Base-by-base conservation (phyloP, 2,113 vertebrate genomes). In the Camarhynchus parvulus region DNA sequence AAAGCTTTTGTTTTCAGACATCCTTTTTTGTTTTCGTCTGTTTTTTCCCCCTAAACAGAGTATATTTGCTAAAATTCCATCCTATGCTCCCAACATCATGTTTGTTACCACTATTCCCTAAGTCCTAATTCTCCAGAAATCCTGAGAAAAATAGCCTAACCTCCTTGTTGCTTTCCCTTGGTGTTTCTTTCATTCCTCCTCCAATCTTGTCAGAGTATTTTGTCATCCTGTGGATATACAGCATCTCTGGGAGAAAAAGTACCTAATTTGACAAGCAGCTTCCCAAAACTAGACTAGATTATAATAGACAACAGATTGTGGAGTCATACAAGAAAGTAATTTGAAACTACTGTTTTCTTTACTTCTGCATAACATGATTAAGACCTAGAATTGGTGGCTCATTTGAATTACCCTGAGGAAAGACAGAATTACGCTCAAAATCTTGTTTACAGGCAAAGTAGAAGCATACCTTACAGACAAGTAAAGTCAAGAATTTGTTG, bases 261-360 rank as follows among this genome's bases (percentile, higher is more conserved):
- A 67, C 37, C 42, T 33, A 12, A 28, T 44, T 21, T 78, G 52
- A 91, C 69, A 84, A 78, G 41, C 56, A 91, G 41, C n/a, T 87
- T 89, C 66, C 56, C 41, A 63, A 91, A 90, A 67, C 44, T 59
- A 78, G 42, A 75, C 80, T 63, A 68, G 27, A 75, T 62, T 62
- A 78, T 64, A 94, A 94, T 37, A 90, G 24, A 44, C 56, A 94
- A 72, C 73, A 96, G 61, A 91, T 76, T 94, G 91, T 64, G 53
- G 41, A 96, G 33, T 61, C 53, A 47, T 46, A 63, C 33, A 74
- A 80, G 42, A 86, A 80, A 85, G n/a, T 30, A 80, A 90, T 93
- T 92, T 90, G 39, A 72, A 88, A 86, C 0, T 1, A 86, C 59
- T 94, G 33, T 33, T 80, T 94, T 69, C 72, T 92, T 83, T 90